phyloP scores from a whole-genome alignment of 2,113 vertebrate genomes.

The Camarhynchus parvulus region DNA sequence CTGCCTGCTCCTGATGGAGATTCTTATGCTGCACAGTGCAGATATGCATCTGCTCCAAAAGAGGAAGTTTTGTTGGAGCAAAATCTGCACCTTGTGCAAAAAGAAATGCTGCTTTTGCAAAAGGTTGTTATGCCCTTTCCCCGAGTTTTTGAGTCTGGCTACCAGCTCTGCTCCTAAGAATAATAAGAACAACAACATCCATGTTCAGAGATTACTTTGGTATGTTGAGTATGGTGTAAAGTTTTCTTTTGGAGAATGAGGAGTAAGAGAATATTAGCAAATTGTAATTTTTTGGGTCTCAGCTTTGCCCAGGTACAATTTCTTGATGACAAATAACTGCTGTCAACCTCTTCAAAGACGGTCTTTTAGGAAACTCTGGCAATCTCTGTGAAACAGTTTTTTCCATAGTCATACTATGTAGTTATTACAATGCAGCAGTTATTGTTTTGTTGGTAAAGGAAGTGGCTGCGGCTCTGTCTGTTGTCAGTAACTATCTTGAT shows the following conservation, averaged over 20 bases:
- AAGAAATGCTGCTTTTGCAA: neutral
- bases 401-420: neutral
- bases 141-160: neutral
- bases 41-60: neutral
- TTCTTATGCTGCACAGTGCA: neutral
- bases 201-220: neutral
- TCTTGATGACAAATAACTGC: neutral
- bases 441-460: constrained; percentile 7
- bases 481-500: neutral
- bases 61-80: neutral
- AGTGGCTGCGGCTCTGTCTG: neutral
- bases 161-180: neutral
- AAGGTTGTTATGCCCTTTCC: neutral
- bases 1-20: neutral
- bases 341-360: neutral
- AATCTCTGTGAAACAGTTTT: neutral
- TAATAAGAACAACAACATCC: neutral
- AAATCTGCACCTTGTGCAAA: neutral
- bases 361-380: neutral
- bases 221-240: neutral
- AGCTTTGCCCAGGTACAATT: neutral
- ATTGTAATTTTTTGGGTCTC: neutral
- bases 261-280: neutral
- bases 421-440: neutral
- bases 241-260: neutral